Base-by-base conservation (phyloP, 2,797 vertebrate species). In the Heterohyrax brucei region DNA sequence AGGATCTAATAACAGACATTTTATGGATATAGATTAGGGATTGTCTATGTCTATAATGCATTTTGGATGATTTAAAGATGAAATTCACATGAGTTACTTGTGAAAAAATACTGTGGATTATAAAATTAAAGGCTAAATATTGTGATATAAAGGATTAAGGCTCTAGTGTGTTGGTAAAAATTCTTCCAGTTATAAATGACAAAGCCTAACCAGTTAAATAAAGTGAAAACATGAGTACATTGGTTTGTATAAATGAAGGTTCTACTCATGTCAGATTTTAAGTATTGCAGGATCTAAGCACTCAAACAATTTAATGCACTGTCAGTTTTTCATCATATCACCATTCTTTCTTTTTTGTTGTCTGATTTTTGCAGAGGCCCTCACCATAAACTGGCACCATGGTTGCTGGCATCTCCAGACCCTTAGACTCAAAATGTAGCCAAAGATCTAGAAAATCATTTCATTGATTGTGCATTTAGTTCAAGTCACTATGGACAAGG, bases 81-180 rank as follows among this genome's bases (percentile, higher is more conserved):
- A 50, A 62, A 85, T 39, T 70, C 9, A 46, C 0, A 30, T 44
- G 16, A 66, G 16, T 89, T 24, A 53, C 14, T 90, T 10, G 26
- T 61, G n/a, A 78, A n/a, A n/a, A 50, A 78, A 68, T 12, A 97
- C 10, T 86, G 56, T 66, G 22, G 30, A 82, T 26, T 82, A n/a
- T 39, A 62, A 90, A 48, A 73, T 68, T 59, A 80, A 92, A 85
- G 28, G 39, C 59, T 76, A 76, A 83, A 73, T 39, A 59, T 50
- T 19, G 61, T 87, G 8, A 1, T 33, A 68, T 7, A 18, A 86
- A 75, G 16, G 79, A 1, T 9, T 10, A 3, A 79, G 56, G 16
- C 24, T 82, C 1, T 18, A 70, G 22, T 61, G 8, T 16, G 33
- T n/a, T 73, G 28, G 14, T 33, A 56, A 79, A 53, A 89, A 80